These are phyloP conservation scores for Platyrinchus mystaceus DNA, from an alignment of 2,797 vertebrate species.

Conservation along the genomic window DNA sequence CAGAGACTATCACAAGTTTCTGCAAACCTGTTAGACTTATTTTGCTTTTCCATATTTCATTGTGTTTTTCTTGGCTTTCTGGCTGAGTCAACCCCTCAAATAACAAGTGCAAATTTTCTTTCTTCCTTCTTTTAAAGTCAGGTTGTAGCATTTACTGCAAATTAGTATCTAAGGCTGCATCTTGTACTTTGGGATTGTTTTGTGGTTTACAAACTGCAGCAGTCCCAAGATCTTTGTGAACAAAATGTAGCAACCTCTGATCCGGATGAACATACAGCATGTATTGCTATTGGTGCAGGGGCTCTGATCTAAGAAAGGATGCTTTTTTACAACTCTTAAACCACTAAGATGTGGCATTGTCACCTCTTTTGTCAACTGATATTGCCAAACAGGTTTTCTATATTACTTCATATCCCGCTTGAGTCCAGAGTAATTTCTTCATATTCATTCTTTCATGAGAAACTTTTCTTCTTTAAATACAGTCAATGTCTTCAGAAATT, in stretches of 20 bases:
- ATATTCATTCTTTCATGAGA: background rate
- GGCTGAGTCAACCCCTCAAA: background rate
- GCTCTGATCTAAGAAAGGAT: background rate
- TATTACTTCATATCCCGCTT: background rate
- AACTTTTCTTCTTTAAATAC: background rate
- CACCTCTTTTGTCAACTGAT: background rate
- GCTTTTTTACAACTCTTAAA: background rate
- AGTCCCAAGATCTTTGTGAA: background rate
- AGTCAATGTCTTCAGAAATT: background rate
- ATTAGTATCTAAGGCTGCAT: background rate
- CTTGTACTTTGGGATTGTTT: background rate
- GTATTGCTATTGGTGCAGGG: accelerated
- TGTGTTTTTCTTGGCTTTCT: background rate
- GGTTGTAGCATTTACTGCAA: background rate
- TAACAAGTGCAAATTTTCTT: background rate
- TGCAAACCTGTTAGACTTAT: background rate
- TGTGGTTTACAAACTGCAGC: background rate
- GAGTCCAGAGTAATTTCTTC: background rate
- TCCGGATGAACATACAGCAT: background rate
- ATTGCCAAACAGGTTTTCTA: background rate
- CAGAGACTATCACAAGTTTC: background rate
- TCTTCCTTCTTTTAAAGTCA: background rate
- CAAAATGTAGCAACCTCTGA: background rate
- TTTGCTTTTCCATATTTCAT: background rate
- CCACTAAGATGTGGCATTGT: background rate